Base-by-base conservation (phyloP, 1,140 invertebrate species). In the Sweltsa coloradensis region DNA sequence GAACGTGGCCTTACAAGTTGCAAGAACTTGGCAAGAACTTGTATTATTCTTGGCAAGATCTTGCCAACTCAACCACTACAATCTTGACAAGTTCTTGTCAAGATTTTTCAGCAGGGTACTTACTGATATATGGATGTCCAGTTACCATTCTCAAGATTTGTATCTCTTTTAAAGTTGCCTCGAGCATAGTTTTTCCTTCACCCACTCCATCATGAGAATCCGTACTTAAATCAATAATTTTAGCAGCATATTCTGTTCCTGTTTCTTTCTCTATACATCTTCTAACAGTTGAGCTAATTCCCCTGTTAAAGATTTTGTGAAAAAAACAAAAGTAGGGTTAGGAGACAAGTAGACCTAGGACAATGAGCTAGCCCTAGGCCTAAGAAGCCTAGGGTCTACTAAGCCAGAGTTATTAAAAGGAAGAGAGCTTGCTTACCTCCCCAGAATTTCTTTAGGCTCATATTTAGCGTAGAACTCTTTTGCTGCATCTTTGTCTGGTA, bases 161-260 rank as follows among this genome's bases (percentile, higher is more conserved):
- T 47, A 99, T 86, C 76, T 99, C 97, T 63, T 94, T 85, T 57
- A 84, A 71, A 1, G 94, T 97, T 37, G 91, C 85, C 60, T 90
- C 85, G 59, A 76, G 76, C 74, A 86, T 83, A 41, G 77, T 76
- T 56, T 79, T 73, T 7, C 76, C 79, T 56, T 87, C 82, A n/a
- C 31, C 57, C 62, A 78, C 78, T 27, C 69, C 71, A 60, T 85
- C 85, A 42, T 81, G 75, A 18, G 78, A 78, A 64, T 94, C 91
- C 49, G 81, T 83, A 65, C 89, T 95, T 55, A 99, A 76, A 69
- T 99, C 97, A n/a, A 99, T 98, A 52, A 99, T 99, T 74, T 99
- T 99, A 11, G 93, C 95, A 1, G 97, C 96, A 77, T 84, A 99
- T 61, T 93, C 89, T 56, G 77, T 76, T 9, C 91, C 91, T 3